Evolutionary conservation across 1,140 invertebrate genomes (phyloP), one percentile per base, ranked within the genome.

Genomic region (Parasteatoda tepidariorum): DNA sequence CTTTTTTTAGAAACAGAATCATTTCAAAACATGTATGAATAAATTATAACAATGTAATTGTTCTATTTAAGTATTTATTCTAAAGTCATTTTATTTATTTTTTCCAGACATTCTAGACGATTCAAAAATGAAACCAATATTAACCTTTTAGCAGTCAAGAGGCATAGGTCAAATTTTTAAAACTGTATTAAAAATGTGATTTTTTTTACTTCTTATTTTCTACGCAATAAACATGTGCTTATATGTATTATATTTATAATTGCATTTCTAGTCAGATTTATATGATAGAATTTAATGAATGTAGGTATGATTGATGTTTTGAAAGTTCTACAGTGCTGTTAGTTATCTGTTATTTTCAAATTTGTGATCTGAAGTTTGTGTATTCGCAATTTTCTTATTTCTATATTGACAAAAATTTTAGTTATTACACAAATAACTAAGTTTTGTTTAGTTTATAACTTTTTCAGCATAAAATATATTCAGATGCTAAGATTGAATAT

Each of bases 181-280:
- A 48, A 79, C 34, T 31, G 2, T 62, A 34, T 57, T 67, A 26
- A 75, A 62, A 22, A 62, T 61, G 57, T 57, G 31, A 26, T 82
- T 70, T 41, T n/a, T 70, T 82, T 64, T 31, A 31, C 57, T 30
- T n/a, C n/a, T n/a, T 28, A 62, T 71, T 70, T 82, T 82, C 34
- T 82, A 82, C 71, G 78, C 78, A 82, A 82, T 82, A 71, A 82
- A 61, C 67, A 28, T 31, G 61, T 67, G 38, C 70, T 61, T 82
- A 34, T 81, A 81, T 41, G 61, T 61, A 81, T 70, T 41, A 70
- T 70, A 71, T 70, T 82, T 67, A 68, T 82, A 82, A 70, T 9
- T 48, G 38, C 38, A 70, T 82, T 61, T 71, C 78, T 82, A 82
- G 78, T 82, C 78, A 70, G 28, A 13, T 48, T 48, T 13, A 48